Conservation (phyloP, 2,888 invertebrate genomes). For the Toxonevra muliebris region DNA sequence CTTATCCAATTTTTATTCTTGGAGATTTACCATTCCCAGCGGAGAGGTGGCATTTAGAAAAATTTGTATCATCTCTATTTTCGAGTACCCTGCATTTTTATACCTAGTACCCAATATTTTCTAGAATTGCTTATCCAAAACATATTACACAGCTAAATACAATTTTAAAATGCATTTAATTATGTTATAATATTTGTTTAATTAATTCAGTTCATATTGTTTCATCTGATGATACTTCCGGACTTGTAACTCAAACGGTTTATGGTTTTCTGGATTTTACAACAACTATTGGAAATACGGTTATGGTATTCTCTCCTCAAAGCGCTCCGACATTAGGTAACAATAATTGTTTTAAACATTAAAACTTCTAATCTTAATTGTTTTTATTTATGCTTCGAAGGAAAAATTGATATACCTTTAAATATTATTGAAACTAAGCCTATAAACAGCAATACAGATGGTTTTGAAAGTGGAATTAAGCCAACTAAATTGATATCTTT, state of each 20-base stretch:
- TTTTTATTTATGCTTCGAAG: neutral
- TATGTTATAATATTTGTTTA: neutral
- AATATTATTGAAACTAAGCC: constrained; percentile 57
- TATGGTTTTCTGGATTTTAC: constrained; percentile 94
- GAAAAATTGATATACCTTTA: constrained; percentile 30
- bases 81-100: no score
- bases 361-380: neutral
- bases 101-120: no score
- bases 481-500: constrained; percentile 47
- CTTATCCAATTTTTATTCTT: no score
- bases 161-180: no score
- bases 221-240: constrained; percentile 21
- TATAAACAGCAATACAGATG: constrained; percentile 35
- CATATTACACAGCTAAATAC: no score
- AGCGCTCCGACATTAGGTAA: constrained; percentile 77
- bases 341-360: constrained; percentile 15
- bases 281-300: constrained; percentile 91
- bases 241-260: constrained; percentile 85
- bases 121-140: no score
- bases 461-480: constrained; percentile 47
- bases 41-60: no score
- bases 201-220: constrained; percentile 8
- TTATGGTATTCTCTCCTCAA: constrained; percentile 93
- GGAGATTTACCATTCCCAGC: no score
- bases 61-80: no score